Evolutionary conservation across 2,113 vertebrate species (phyloP), one percentile per base, ranked within the genome.

Genomic region (Eidolon helvum): DNA sequence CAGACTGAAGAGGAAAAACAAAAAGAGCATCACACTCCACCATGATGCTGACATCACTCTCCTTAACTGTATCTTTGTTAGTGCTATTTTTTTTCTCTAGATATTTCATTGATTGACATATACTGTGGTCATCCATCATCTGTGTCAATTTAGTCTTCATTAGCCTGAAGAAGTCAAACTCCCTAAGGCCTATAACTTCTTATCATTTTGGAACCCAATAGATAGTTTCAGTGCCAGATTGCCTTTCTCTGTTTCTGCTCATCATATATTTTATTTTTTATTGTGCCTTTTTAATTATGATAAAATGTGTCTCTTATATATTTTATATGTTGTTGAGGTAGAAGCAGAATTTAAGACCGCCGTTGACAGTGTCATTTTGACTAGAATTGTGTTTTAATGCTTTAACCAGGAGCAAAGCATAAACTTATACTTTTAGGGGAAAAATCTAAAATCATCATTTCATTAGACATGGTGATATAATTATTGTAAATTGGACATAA

Each of bases 381-480:
- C 66, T 38, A 78, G 7, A 69, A 65, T 79, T 84, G 69, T 89
- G 10, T 92, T 94, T 95, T 53, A 77, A 19, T 65, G 10, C 48
- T 33, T 63, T 85, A 78, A 74, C 95, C 28, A 85, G n/a, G 38
- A 74, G 50, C 15, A 89, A 97, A 93, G 59, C 24, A 50, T 1
- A 93, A 24, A 88, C 57, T 91, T 74, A 77, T 72, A 43, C 9
- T 66, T 85, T 84, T 55, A 4, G 24, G 19, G 12, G 14, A 59
- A 88, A 84, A 93, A 95, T 72, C 8, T 10, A 65, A 89, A 88
- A 88, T 95, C 71, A 80, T 43, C n/a, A 80, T 72, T 16, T 91
- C 33, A 77, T 82, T 95, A 66, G 19, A 77, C 30, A 86, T 78
- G 24, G 69, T 80, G 59, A 89, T 66, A 57, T 63, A 82, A 86